These are phyloP conservation scores for Cyclopterus lumpus DNA, from an alignment of 2,797 vertebrate genomes.

Conservation along the genomic window DNA sequence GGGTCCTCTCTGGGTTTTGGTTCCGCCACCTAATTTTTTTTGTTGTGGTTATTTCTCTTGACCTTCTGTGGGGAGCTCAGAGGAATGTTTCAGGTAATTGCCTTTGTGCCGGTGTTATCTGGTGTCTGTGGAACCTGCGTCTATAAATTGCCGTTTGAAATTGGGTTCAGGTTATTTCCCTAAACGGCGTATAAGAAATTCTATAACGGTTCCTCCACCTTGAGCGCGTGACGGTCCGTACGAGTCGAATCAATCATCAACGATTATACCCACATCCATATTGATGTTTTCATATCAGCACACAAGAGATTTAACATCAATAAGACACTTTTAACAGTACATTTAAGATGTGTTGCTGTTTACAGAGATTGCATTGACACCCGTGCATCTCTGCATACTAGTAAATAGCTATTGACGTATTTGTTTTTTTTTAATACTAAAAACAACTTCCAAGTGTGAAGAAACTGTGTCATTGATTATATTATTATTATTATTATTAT, in stretches of 20 bases:
- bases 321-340: constrained; percentile 24
- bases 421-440: neutral
- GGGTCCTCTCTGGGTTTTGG: constrained; percentile 41
- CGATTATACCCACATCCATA: constrained; percentile 57
- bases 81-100: constrained; percentile 51
- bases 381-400: neutral
- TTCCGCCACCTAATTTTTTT: too few relatives aligned
- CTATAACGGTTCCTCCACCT: constrained; percentile 38
- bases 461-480: too few relatives aligned
- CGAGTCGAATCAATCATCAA: constrained; percentile 62
- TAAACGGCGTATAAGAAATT: constrained; percentile 32
- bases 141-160: constrained; percentile 51
- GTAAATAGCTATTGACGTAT: neutral
- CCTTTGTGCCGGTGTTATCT: constrained; percentile 41
- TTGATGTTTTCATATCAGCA: constrained; percentile 49
- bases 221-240: constrained; percentile 34
- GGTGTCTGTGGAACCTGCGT: constrained; percentile 37
- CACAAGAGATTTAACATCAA: constrained; percentile 35
- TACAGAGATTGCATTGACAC: neutral
- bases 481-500: too few relatives aligned
- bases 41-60: too few relatives aligned
- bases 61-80: constrained; percentile 38
- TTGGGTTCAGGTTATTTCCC: constrained; percentile 46
- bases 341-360: constrained; percentile 1
- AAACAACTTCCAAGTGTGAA: neutral